Evolutionary conservation across 2,888 invertebrate genomes (phyloP).

Genomic region (Ephialtes manifestator): DNA sequence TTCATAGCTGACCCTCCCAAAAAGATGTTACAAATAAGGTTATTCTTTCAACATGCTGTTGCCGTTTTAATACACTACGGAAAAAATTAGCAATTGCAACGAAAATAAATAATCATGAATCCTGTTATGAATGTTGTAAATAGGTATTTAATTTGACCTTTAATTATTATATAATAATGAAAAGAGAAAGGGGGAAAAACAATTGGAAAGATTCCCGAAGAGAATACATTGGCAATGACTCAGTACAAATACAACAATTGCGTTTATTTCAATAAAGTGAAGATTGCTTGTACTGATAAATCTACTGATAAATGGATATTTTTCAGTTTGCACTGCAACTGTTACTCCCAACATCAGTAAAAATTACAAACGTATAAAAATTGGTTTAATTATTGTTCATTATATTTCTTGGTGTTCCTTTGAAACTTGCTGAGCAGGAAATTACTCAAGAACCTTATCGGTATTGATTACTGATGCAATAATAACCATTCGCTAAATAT

Average conservation of each 20-base stretch:
- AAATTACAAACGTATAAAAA: not conserved
- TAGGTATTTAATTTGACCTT: not conserved
- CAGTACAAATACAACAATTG: no score
- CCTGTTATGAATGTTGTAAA: not conserved
- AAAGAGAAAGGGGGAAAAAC: not conserved
- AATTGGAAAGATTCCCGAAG: not conserved
- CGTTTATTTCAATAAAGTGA: no score
- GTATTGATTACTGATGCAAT: not conserved
- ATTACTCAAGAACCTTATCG: not conserved
- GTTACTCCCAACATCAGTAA: no score
- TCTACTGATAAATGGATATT: no score
- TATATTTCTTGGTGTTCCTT: not conserved
- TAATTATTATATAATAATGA: not conserved
- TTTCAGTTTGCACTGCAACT: no score
- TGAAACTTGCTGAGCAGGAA: not conserved
- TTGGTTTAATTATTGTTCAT: not conserved
- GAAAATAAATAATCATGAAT: not conserved
- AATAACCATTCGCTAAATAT: not conserved
- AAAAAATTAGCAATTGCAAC: not conserved
- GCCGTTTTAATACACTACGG: not conserved
- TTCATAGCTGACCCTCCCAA: no score
- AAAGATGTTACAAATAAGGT: no score
- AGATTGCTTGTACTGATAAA: no score
- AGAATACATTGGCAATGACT: no score
- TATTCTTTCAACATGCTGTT: no score